Evolutionary conservation across 2,113 vertebrate genomes (phyloP).

Genomic region (Brienomyrus brachyistius): DNA sequence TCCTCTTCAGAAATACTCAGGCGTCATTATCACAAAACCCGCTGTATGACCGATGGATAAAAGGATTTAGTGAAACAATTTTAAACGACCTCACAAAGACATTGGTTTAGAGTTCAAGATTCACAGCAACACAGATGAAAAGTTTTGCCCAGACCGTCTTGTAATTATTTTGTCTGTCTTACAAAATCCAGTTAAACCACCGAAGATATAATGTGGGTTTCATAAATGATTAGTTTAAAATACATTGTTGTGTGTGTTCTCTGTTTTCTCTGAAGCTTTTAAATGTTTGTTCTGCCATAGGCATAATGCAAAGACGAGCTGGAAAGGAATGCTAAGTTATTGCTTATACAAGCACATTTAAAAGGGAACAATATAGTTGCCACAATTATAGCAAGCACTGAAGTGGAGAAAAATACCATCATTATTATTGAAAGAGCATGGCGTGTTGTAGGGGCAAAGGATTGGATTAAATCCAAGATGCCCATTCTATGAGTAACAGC

Average conservation of each 20-base stretch:
- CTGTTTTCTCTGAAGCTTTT: not conserved
- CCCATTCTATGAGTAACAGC: not conserved
- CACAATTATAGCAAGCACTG: not conserved
- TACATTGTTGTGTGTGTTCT: not conserved
- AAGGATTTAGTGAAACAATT: not conserved
- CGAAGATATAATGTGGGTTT: not conserved
- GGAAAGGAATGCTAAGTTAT: not conserved
- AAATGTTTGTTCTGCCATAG: not conserved
- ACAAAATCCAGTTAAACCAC: not conserved
- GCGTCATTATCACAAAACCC: not conserved
- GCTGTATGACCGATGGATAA: not conserved
- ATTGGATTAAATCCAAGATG: not conserved
- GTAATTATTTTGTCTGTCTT: not conserved
- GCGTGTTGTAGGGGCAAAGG: not conserved
- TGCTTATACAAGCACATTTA: not conserved
- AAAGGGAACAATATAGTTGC: not conserved
- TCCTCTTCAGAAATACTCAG: not conserved
- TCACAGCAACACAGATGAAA: not conserved
- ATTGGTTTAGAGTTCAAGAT: not conserved
- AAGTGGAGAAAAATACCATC: not conserved
- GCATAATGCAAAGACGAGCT: not conserved
- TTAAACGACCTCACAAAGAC: not conserved
- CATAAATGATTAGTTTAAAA: not conserved
- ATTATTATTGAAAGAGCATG: not conserved
- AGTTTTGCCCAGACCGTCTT: not conserved